A percentile compares a stretch with the other conserved stretches of the same genome.
These are phyloP conservation scores for Mobula birostris DNA, from an alignment of 2,113 vertebrate genomes.

Conservation along the genomic window DNA sequence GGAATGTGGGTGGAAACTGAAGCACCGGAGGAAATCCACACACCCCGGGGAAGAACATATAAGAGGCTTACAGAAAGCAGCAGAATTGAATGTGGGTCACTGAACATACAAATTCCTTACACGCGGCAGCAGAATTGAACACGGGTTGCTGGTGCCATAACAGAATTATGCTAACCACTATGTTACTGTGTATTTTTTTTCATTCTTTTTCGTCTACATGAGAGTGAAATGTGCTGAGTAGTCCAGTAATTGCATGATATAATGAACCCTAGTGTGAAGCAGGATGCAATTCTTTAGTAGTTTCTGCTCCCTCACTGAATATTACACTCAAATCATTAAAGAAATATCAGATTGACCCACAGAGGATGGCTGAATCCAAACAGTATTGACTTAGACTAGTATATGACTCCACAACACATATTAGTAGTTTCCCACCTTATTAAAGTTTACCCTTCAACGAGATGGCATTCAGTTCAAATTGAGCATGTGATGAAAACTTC, in stretches of 20 bases:
- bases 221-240: not conserved
- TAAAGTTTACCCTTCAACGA: not conserved
- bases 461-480: not conserved
- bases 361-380: not conserved
- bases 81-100: too few relatives aligned
- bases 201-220: not conserved
- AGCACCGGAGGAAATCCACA: too few relatives aligned
- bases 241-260: not conserved
- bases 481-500: not conserved
- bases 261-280: not conserved
- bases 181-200: too few relatives aligned
- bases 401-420: not conserved
- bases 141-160: too few relatives aligned
- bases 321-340: not conserved
- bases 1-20: too few relatives aligned
- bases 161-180: too few relatives aligned
- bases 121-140: too few relatives aligned
- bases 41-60: too few relatives aligned
- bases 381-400: not conserved
- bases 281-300: not conserved
- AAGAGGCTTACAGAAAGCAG: too few relatives aligned
- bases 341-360: not conserved
- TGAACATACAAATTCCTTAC: too few relatives aligned
- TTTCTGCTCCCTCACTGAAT: not conserved
- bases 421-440: not conserved